Percentiles rank a stretch among this genome's conserved stretches.
Evolutionary conservation across 2,888 invertebrate species (phyloP).

Genomic region (Ornithoptera priamus): DNA sequence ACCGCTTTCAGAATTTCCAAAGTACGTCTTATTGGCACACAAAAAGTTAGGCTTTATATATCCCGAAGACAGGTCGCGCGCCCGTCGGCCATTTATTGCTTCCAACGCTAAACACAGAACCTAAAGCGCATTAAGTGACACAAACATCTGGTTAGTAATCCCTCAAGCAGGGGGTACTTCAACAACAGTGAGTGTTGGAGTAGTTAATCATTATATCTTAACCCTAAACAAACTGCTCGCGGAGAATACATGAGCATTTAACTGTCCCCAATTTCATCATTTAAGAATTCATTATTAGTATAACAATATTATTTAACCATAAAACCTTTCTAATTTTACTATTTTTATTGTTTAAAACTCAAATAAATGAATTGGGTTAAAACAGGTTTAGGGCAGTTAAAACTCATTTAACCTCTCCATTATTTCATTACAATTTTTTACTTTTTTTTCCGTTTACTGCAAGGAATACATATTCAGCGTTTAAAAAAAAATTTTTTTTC

Average conservation of each 20-base stretch:
- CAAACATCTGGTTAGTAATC: slow-evolving; percentile 42
- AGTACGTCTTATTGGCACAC: slow-evolving; percentile 28
- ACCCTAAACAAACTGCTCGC: slow-evolving; percentile 45
- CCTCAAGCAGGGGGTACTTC: slow-evolving; percentile 49
- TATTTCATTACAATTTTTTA: slow-evolving; percentile 12
- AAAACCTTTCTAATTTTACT: slow-evolving; percentile 14
- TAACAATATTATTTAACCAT: slow-evolving; percentile 18
- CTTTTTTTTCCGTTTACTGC: slow-evolving; percentile 11
- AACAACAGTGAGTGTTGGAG: slow-evolving; percentile 50
- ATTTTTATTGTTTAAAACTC: slow-evolving; percentile 12
- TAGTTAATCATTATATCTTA: slow-evolving; percentile 53
- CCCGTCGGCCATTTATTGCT: slow-evolving; percentile 7
- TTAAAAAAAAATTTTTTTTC: slow-evolving; percentile 8
- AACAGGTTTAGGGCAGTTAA: slow-evolving; percentile 19
- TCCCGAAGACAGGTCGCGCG: slow-evolving; percentile 9
- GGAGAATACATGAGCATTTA: slow-evolving; percentile 28
- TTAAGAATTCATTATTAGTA: slow-evolving; percentile 37
- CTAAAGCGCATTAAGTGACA: slow-evolving; percentile 36
- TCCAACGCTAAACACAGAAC: slow-evolving; percentile 17
- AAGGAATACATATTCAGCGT: slow-evolving; percentile 10
- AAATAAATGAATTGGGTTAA: slow-evolving; percentile 11
- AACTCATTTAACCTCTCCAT: slow-evolving; percentile 16
- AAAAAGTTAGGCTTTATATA: slow-evolving; percentile 20
- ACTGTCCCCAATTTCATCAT: slow-evolving; percentile 41
- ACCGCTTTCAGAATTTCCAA: slow-evolving; percentile 10